Evolutionary conservation across 35 echinoderm and acorn worm species (phyloP).

Genomic region (Heliocidaris tuberculata): DNA sequence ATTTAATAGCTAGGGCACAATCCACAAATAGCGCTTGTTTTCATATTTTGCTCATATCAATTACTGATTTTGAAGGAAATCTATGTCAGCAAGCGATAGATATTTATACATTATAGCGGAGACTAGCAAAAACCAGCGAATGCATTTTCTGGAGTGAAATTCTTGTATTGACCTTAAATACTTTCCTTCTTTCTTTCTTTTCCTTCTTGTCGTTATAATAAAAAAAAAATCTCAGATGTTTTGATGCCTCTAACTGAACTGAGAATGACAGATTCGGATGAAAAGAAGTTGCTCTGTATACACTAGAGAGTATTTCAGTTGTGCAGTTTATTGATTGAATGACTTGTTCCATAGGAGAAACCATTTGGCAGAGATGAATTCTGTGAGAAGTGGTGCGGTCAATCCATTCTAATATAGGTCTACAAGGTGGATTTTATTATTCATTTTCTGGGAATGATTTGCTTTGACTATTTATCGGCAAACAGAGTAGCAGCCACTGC

Average conservation of each 20-base stretch:
- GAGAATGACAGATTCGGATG: neutral
- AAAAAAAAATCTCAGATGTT: too few species aligned
- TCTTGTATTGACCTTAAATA: too few species aligned
- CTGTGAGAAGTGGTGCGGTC: neutral
- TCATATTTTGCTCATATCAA: too few species aligned
- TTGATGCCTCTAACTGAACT: neutral
- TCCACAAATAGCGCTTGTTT: too few species aligned
- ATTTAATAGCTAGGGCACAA: too few species aligned
- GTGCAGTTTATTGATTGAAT: neutral
- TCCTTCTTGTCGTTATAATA: too few species aligned
- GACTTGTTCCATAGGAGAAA: neutral
- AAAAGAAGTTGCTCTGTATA: neutral
- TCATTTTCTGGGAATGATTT: constrained; percentile 5
- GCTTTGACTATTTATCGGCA: neutral
- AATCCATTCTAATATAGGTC: neutral
- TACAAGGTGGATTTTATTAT: neutral
- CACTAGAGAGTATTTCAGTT: neutral
- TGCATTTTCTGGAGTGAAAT: too few species aligned
- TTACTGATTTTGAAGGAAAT: too few species aligned
- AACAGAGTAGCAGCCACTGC: neutral
- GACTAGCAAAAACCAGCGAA: too few species aligned
- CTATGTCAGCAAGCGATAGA: too few species aligned
- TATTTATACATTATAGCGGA: too few species aligned
- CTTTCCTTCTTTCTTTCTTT: too few species aligned
- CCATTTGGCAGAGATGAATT: neutral